These are phyloP conservation scores for Uria lomvia DNA, from an alignment of 2,113 vertebrate species.

Conservation along the genomic window DNA sequence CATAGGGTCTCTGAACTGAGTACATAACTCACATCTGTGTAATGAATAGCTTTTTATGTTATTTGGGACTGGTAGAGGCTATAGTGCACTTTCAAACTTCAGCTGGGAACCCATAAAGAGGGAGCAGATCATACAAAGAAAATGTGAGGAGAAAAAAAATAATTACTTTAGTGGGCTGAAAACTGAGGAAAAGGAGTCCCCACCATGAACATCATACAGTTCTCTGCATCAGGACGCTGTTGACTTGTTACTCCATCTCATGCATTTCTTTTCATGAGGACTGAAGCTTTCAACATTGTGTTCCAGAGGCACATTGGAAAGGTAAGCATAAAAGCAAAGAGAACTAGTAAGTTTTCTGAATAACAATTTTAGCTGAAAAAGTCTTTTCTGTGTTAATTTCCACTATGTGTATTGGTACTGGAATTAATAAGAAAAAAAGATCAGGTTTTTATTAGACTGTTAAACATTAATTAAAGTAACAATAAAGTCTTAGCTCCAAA, in stretches of 20 bases:
- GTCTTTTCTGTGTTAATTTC: background rate
- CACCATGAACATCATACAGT: too few species aligned
- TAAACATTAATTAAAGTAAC: background rate
- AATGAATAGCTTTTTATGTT: accelerated
- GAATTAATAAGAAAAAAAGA: background rate
- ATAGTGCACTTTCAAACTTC: background rate
- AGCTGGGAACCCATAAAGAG: background rate
- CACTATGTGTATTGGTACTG: background rate
- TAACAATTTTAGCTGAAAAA: background rate
- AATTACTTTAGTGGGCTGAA: background rate
- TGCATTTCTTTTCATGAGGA: background rate
- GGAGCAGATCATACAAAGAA: background rate
- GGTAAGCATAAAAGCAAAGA: background rate
- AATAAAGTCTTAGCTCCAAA: background rate
- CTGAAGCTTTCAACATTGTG: background rate
- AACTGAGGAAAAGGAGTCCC: background rate
- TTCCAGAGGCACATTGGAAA: background rate
- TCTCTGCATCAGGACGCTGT: background rate
- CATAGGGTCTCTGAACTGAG: background rate
- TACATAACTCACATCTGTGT: background rate
- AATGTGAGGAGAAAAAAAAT: background rate
- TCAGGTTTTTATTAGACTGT: background rate
- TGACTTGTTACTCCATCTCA: background rate
- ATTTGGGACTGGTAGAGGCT: background rate
- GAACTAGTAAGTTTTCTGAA: background rate